phyloP scores from a whole-genome alignment of 1,140 invertebrate species.

The Mycetomoellerius zeteki region DNA sequence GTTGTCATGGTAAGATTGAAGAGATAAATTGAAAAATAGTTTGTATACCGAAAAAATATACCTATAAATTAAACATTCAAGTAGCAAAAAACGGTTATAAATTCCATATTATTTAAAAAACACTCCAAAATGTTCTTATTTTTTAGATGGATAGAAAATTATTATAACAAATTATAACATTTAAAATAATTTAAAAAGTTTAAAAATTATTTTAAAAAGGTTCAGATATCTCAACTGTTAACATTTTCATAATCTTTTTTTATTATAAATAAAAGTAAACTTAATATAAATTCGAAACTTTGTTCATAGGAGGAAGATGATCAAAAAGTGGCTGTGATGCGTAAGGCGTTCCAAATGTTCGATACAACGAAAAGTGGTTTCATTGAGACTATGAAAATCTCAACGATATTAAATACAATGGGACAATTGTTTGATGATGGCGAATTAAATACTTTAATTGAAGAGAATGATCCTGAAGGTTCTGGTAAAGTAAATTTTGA shows the following conservation, averaged over 20 bases:
- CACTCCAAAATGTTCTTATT: neutral
- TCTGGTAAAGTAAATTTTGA: constrained; percentile 97
- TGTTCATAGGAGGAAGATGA: constrained; percentile 91
- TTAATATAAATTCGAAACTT: neutral
- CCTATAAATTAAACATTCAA: neutral
- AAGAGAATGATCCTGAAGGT: constrained; percentile 94
- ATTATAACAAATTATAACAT: neutral
- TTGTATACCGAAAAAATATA: neutral
- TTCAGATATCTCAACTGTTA: neutral
- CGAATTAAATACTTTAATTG: constrained; percentile 94
- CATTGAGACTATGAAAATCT: constrained; percentile 96
- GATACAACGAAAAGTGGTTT: constrained; percentile 96
- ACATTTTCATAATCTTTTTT: neutral
- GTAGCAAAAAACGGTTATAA: neutral
- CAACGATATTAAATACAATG: constrained; percentile 97
- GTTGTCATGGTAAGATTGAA: constrained; percentile 78
- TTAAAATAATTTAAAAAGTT: neutral
- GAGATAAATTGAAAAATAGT: neutral
- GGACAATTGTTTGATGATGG: constrained; percentile 96
- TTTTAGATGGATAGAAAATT: too few relatives aligned
- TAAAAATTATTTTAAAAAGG: neutral
- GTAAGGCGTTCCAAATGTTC: constrained; percentile 98
- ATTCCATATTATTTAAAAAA: neutral
- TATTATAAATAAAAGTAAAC: constrained; percentile 12
- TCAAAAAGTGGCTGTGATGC: constrained; percentile 95